Percentiles rank a stretch among this genome's conserved stretches.
These are phyloP conservation scores for Nothobranchius furzeri DNA, from an alignment of 2,113 vertebrate species.

Conservation along the genomic window DNA sequence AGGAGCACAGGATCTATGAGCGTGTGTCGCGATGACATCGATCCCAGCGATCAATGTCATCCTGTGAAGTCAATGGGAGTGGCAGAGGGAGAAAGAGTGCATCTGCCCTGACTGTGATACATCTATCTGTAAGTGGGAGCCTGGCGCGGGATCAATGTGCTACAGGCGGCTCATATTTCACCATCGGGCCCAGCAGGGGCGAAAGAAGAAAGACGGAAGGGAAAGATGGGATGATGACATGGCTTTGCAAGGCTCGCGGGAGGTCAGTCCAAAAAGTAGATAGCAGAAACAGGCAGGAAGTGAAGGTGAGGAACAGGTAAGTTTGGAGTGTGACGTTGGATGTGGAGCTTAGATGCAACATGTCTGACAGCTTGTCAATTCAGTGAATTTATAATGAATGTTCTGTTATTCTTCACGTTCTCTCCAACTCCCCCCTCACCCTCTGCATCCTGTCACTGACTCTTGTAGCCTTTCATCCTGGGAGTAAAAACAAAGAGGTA, in stretches of 20 bases:
- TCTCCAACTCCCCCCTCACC: conserved; percentile 51
- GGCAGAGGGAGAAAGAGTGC: conserved; percentile 32
- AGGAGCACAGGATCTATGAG: conserved; percentile 41
- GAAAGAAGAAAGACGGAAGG: conserved; percentile 20
- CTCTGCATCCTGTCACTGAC: conserved; percentile 54
- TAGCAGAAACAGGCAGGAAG: conserved; percentile 29
- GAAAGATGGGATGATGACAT: conserved; percentile 63
- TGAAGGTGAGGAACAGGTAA: conserved; percentile 45
- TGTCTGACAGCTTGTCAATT: conserved; percentile 75
- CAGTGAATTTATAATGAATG: conserved; percentile 73
- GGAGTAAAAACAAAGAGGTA: conserved; percentile 56
- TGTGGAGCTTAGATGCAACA: conserved; percentile 42
- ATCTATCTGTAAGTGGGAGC: conserved; percentile 63
- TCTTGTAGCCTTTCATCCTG: conserved; percentile 64
- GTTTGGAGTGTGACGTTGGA: conserved; percentile 34
- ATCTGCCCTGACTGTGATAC: conserved; percentile 57
- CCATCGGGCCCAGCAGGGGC: conserved; percentile 39
- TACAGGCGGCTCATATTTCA: conserved; percentile 72
- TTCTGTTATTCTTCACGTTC: conserved; percentile 68
- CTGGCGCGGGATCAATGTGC: conserved; percentile 64
- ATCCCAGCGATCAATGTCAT: conserved; percentile 59
- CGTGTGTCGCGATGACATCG: conserved; percentile 53
- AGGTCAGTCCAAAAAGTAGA: conserved; percentile 26
- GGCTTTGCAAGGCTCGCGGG: conserved; percentile 32
- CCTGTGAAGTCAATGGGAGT: conserved; percentile 45